Conservation (phyloP, 2,797 vertebrate genomes). For the Diplodus sargus region DNA sequence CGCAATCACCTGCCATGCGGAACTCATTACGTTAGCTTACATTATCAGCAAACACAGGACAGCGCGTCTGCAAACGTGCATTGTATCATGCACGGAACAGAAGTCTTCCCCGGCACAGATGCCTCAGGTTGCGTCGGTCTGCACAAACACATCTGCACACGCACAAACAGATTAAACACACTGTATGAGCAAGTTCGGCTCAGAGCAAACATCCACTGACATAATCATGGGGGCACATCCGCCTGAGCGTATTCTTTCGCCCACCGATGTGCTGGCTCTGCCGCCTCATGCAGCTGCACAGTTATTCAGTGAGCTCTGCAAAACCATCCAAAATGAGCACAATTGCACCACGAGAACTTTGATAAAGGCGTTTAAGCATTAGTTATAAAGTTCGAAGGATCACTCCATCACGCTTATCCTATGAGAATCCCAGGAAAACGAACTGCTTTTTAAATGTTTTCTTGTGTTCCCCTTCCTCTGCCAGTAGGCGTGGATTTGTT, state of each 20-base stretch:
- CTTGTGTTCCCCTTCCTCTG: conserved; percentile 7
- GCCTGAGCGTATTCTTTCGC: conserved; percentile 42
- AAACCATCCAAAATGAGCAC: conserved; percentile 37
- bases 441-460: not conserved
- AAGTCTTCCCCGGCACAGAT: conserved; percentile 58
- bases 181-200: conserved; percentile 44
- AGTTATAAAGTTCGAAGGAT: conserved; percentile 21
- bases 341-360: conserved; percentile 18
- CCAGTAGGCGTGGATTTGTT: not conserved
- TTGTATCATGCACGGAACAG: conserved; percentile 56
- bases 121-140: conserved; percentile 43
- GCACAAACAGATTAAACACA: conserved; percentile 53
- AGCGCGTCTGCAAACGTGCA: conserved; percentile 40
- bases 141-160: conserved; percentile 50
- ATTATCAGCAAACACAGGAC: conserved; percentile 27
- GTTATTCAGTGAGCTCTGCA: conserved; percentile 20
- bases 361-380: conserved; percentile 30
- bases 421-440: conserved; percentile 5
- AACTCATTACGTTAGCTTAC: conserved; percentile 28
- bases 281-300: conserved; percentile 13
- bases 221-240: conserved; percentile 54
- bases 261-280: conserved; percentile 29
- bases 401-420: conserved; percentile 2
- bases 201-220: conserved; percentile 50
- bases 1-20: conserved; percentile 23